Evolutionary conservation across 53 echinoderm and acorn worm genomes (phyloP).

Genomic region (Arbacia lixula): DNA sequence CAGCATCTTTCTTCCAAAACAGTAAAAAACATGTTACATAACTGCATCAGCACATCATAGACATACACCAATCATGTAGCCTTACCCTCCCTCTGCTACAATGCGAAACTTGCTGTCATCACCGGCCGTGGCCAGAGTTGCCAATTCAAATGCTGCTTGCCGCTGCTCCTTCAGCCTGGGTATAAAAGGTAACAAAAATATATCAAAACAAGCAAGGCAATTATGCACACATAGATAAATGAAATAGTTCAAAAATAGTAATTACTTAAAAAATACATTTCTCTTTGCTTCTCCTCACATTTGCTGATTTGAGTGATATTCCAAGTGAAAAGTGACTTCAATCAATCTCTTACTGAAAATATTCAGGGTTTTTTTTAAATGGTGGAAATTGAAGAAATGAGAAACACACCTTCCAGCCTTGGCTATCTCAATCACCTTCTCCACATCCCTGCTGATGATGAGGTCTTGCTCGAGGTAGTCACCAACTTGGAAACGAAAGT

Average conservation of each 20-base stretch:
- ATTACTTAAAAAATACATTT: too few species aligned
- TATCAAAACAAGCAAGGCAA: neutral
- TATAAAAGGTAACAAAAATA: constrained; percentile 3
- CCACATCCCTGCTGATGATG: constrained; percentile 87
- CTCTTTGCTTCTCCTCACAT: too few species aligned
- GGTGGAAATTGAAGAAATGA: too few species aligned
- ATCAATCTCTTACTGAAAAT: too few species aligned
- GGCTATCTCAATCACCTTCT: constrained; percentile 88
- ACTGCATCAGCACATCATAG: too few species aligned
- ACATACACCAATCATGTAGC: too few species aligned
- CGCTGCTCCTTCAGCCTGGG: constrained; percentile 72
- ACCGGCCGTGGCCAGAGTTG: constrained; percentile 87
- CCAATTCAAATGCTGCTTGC: constrained; percentile 95
- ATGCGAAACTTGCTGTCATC: constrained; percentile 98
- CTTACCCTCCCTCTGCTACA: constrained; percentile 98
- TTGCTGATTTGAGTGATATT: neutral
- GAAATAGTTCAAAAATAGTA: too few species aligned
- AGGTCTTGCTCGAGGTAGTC: constrained; percentile 85
- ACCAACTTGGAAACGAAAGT: constrained; percentile 82
- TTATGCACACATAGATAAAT: too few species aligned
- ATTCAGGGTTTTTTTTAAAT: too few species aligned
- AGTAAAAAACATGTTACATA: too few species aligned
- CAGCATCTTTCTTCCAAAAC: too few species aligned
- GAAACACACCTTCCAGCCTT: constrained; percentile 77
- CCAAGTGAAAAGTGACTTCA: neutral